A percentile compares a stretch with the other conserved stretches of the same genome.
phyloP scores from a whole-genome alignment of 2,888 invertebrate genomes.

The Drosophila vallismaia region DNA sequence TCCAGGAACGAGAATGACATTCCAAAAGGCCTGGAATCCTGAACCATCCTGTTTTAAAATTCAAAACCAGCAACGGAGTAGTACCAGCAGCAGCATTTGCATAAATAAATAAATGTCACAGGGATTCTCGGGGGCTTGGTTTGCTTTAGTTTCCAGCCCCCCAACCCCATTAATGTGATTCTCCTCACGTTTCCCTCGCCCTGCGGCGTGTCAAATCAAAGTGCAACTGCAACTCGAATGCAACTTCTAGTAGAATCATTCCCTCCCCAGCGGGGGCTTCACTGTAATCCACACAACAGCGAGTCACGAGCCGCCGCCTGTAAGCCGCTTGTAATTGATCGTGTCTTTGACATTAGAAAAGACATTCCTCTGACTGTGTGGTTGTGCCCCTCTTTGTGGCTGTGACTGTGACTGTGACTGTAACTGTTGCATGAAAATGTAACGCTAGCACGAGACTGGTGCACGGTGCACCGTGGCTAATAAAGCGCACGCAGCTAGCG shows the following conservation, averaged over 20 bases:
- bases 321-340: slow-evolving; percentile 73
- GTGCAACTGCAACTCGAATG: slow-evolving; percentile 25
- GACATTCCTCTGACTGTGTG: slow-evolving; percentile 16
- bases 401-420: background rate
- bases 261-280: background rate
- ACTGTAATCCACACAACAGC: slow-evolving; percentile 26
- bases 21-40: background rate
- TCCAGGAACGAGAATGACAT: slow-evolving; percentile 11
- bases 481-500: slow-evolving; percentile 69
- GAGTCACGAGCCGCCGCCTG: slow-evolving; percentile 57
- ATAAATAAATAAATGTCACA: slow-evolving; percentile 31
- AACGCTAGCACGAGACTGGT: slow-evolving; percentile 55
- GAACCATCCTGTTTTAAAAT: slow-evolving; percentile 13
- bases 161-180: slow-evolving; percentile 4
- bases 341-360: slow-evolving; percentile 75
- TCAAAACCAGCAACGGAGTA: slow-evolving; percentile 21
- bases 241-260: background rate
- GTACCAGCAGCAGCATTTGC: slow-evolving; percentile 21
- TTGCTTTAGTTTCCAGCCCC: slow-evolving; percentile 4
- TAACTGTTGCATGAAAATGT: slow-evolving; percentile 41
- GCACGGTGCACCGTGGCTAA: slow-evolving; percentile 67
- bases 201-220: slow-evolving; percentile 42
- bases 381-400: background rate
- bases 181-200: slow-evolving; percentile 34
- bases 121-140: slow-evolving; percentile 8